Evolutionary conservation across 2,888 invertebrate species (phyloP).

Genomic region (Dorcus hopei): DNA sequence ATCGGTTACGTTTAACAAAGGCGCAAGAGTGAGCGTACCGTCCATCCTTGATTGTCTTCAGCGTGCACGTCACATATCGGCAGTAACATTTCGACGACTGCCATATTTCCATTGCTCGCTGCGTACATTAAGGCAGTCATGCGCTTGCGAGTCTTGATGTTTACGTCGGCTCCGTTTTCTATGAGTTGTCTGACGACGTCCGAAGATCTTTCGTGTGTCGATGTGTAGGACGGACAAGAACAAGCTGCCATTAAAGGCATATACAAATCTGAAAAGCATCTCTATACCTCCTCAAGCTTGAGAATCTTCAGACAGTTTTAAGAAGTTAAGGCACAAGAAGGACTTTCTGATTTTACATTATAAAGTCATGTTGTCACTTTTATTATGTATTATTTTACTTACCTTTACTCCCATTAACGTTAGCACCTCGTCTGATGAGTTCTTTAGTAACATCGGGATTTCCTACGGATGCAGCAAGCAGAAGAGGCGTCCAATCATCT

Average conservation of each 20-base stretch:
- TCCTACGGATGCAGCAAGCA: constrained; percentile 60
- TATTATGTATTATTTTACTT: not conserved
- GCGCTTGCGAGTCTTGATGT: constrained; percentile 57
- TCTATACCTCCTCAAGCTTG: too few relatives aligned
- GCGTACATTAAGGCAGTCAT: constrained; percentile 65
- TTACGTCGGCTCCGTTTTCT: constrained; percentile 53
- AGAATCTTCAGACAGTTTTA: too few relatives aligned
- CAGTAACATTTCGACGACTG: constrained; percentile 55
- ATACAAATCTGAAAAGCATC: constrained; percentile 54
- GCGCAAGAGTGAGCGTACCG: constrained; percentile 44
- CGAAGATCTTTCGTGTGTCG: constrained; percentile 50
- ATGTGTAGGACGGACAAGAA: constrained; percentile 53
- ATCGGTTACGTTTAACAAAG: not conserved
- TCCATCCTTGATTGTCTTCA: constrained; percentile 61
- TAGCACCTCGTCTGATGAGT: constrained; percentile 56
- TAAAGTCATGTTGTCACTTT: too few relatives aligned
- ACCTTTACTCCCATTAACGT: constrained; percentile 53
- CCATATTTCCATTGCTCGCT: constrained; percentile 53
- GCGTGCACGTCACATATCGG: constrained; percentile 56
- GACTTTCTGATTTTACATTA: too few relatives aligned
- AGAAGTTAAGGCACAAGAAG: too few relatives aligned
- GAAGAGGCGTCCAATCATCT: constrained; percentile 60
- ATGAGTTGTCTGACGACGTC: constrained; percentile 48
- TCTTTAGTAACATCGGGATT: constrained; percentile 53
- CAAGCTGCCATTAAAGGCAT: constrained; percentile 64